Percentiles rank a stretch among this genome's conserved stretches.
Evolutionary conservation across 2,113 vertebrate species (phyloP).

Genomic region (Ornithorhynchus anatinus): DNA sequence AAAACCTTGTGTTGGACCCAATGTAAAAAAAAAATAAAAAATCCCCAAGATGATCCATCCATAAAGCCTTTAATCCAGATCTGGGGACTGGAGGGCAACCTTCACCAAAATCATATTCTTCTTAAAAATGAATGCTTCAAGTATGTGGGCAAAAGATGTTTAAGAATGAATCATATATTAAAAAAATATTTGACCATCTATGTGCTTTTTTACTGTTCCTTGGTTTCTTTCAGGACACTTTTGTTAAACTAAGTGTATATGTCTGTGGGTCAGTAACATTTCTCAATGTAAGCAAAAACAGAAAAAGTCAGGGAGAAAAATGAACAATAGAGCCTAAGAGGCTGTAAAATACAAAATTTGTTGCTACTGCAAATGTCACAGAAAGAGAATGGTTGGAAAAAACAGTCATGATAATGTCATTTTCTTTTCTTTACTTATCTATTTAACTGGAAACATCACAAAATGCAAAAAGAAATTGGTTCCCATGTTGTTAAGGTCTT

Average conservation of each 20-base stretch:
- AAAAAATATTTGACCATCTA: too few species aligned
- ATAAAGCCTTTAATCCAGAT: too few species aligned
- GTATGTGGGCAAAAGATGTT: too few species aligned
- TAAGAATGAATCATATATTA: too few species aligned
- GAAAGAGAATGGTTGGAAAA: neutral
- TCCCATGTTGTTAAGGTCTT: neutral
- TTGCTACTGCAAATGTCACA: neutral
- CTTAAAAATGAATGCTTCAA: too few species aligned
- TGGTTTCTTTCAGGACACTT: too few species aligned
- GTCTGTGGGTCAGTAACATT: neutral
- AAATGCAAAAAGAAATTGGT: neutral
- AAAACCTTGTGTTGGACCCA: neutral
- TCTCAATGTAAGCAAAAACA: neutral
- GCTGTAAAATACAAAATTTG: neutral
- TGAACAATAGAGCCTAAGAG: neutral
- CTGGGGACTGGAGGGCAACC: too few species aligned
- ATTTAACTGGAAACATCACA: neutral
- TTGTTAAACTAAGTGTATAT: too few species aligned
- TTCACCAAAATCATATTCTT: too few species aligned
- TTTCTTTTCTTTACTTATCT: neutral
- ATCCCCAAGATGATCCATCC: too few species aligned
- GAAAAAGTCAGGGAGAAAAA: neutral
- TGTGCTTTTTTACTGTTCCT: too few species aligned
- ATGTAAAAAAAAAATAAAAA: neutral
- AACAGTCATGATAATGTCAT: neutral